Evolutionary conservation across 2,797 vertebrate species (phyloP), one percentile per base, ranked within the genome.

Genomic region (Leptatherina wallacei): DNA sequence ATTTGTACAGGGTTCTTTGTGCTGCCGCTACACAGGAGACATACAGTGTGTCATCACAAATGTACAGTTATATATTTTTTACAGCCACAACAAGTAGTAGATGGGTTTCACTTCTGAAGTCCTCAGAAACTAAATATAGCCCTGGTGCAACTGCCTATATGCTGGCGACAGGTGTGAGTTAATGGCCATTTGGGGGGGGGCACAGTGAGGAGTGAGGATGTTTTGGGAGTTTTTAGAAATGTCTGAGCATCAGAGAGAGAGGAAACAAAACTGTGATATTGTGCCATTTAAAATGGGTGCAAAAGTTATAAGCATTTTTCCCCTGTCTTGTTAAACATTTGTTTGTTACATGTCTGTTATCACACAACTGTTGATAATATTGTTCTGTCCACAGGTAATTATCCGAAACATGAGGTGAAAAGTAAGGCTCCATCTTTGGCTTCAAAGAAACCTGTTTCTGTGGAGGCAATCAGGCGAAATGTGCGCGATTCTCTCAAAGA

Each of bases 401-500:
- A 93, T 36, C 90, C 92, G 61, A 98, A 96, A 85, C 96, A 95
- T 24, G 96, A 97, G 47, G 18, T 85, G 3, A 98, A 95, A 92
- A 97, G 93, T 78, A 99, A 96, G 92, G 84, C 91, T 12, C 65
- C 88, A 0, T 87, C 94, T 47, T 80, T 96, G 64, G 73, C 93
- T 80, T 93, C 96, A 44, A 99, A 94, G 90, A 95, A 98, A 81
- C 98, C 97, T 0, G 91, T 88, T 54, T 99, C 98, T 80, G 94
- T 96, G 70, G 98, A 98, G 73, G 96, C 98, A 78, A 99, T 99
- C 91, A 95, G 98, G 77, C 95, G 97, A 78, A 99, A 96, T 22
- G 98, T 99, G 65, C 95, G 96, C 2, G 97, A 99, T 27, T 97
- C 98, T 59, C 94, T 99, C 52, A 98, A 97, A 88, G 98, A 99